phyloP scores from a whole-genome alignment of 1,140 invertebrate species.

The Macrobrachium rosenbergii region DNA sequence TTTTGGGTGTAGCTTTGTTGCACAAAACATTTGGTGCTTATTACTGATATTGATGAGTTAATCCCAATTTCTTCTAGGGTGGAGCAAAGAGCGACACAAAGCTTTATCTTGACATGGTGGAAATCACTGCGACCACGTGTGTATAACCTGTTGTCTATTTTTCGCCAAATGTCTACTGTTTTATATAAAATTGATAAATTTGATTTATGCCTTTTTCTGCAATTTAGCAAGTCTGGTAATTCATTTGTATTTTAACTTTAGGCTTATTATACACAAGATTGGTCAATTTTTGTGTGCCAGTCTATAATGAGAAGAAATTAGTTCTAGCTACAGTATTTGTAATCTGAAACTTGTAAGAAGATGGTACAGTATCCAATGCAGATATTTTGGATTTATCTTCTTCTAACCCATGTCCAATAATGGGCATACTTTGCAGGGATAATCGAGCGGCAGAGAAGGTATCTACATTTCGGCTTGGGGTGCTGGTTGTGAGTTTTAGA shows the following conservation, averaged over 20 bases:
- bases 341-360: constrained; percentile 53
- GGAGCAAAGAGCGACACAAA: constrained; percentile 66
- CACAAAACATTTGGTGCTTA: constrained; percentile 43
- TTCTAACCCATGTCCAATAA: constrained; percentile 59
- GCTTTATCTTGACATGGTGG: constrained; percentile 66
- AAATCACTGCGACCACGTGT: constrained; percentile 66
- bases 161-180: constrained; percentile 54
- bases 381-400: constrained; percentile 49
- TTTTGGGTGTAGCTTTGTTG: constrained; percentile 44
- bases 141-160: constrained; percentile 66
- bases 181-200: constrained; percentile 22
- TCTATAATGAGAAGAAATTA: constrained; percentile 52
- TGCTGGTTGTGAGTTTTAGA: constrained; percentile 65
- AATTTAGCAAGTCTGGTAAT: constrained; percentile 52
- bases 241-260: constrained; percentile 44
- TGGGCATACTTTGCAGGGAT: constrained; percentile 65
- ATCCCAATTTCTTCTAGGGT: constrained; percentile 67
- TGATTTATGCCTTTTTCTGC: constrained; percentile 8
- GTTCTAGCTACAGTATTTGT: constrained; percentile 19
- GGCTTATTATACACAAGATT: constrained; percentile 46
- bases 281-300: constrained; percentile 50
- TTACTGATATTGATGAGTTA: constrained; percentile 63
- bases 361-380: constrained; percentile 55
- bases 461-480: constrained; percentile 41
- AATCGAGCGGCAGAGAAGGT: constrained; percentile 57